Evolutionary conservation across 2,888 invertebrate species (phyloP).

Genomic region (Drosophila formosana): DNA sequence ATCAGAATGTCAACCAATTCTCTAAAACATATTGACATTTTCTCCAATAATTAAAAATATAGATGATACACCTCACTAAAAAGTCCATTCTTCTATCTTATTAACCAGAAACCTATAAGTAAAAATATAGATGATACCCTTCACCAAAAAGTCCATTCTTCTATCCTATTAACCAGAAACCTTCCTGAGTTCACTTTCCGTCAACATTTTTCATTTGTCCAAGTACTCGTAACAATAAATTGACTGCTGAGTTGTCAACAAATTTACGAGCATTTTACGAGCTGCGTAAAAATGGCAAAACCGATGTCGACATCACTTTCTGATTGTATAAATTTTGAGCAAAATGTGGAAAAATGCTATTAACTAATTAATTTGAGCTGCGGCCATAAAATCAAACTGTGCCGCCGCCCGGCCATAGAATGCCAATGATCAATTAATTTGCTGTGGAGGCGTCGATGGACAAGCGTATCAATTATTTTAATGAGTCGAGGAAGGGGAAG

Average conservation of each 20-base stretch:
- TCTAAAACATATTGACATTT: no score
- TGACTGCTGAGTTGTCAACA: conserved; percentile 66
- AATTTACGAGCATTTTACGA: conserved; percentile 55
- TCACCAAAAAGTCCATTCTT: neutral
- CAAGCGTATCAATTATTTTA: conserved; percentile 81
- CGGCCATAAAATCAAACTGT: conserved; percentile 64
- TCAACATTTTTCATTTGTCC: neutral
- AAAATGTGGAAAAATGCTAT: conserved; percentile 58
- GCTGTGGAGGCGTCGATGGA: conserved; percentile 65
- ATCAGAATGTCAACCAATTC: no score
- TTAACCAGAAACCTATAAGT: neutral
- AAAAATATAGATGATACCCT: no score
- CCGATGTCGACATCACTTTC: conserved; percentile 17
- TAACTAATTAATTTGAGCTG: conserved; percentile 71
- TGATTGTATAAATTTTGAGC: conserved; percentile 26
- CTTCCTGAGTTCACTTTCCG: neutral
- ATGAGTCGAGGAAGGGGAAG: conserved; percentile 49
- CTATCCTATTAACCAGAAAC: neutral
- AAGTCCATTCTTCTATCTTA: neutral
- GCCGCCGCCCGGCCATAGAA: conserved; percentile 27
- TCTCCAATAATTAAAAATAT: no score
- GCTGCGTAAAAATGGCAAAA: conserved; percentile 36
- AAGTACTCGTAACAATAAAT: conserved; percentile 13
- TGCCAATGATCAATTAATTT: conserved; percentile 69
- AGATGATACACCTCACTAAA: neutral